Conservation (phyloP, 2,888 invertebrate species). For the Habroteleia sp. region DNA sequence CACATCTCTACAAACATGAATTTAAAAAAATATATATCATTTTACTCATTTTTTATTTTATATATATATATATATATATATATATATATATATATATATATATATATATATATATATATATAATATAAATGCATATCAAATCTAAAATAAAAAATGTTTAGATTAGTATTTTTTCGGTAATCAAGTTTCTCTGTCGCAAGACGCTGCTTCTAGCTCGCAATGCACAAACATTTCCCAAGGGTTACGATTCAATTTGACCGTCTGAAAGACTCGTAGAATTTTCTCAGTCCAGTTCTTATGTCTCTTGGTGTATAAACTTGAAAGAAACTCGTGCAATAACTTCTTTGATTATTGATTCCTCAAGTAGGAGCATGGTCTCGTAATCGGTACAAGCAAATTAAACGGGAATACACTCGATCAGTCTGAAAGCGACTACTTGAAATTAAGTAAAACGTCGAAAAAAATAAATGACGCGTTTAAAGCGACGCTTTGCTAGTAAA, state of each 20-base stretch:
- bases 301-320: slow-evolving; percentile 53
- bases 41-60: no score
- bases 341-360: slow-evolving; percentile 68
- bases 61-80: no score
- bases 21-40: no score
- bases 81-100: no score
- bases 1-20: no score
- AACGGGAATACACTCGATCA: neutral
- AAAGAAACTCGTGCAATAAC: slow-evolving; percentile 71
- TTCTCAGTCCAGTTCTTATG: slow-evolving; percentile 55
- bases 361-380: slow-evolving; percentile 14
- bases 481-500: slow-evolving; percentile 23
- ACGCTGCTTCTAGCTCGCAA: slow-evolving; percentile 52
- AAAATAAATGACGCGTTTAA: slow-evolving; percentile 9
- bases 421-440: neutral
- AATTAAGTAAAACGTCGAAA: slow-evolving; percentile 11
- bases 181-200: slow-evolving; percentile 61
- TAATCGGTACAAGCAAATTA: neutral
- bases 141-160: slow-evolving; percentile 6
- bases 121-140: no score
- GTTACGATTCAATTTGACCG: slow-evolving; percentile 76
- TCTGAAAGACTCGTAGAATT: slow-evolving; percentile 71
- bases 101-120: no score
- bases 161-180: slow-evolving; percentile 63
- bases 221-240: slow-evolving; percentile 74